Evolutionary conservation across 2,888 invertebrate species (phyloP).

Genomic region (Amiota communis): DNA sequence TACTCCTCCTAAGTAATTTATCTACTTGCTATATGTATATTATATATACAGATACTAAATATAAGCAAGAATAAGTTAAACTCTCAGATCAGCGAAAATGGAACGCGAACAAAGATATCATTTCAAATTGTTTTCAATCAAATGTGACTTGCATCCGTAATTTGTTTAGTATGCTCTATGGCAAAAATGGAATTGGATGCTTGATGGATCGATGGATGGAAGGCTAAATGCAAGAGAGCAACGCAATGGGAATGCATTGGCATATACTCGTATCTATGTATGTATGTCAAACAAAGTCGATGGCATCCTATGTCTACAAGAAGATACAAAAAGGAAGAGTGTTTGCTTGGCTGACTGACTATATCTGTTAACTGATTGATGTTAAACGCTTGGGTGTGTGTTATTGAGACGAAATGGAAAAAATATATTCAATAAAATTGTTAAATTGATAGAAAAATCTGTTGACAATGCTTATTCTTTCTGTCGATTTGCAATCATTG

Average conservation of each 20-base stretch:
- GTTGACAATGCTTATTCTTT: no score
- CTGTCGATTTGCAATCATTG: no score
- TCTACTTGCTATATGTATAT: background rate
- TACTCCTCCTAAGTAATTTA: background rate
- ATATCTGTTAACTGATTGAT: constrained; percentile 12
- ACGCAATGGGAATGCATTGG: background rate
- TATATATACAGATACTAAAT: background rate
- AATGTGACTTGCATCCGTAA: constrained; percentile 65
- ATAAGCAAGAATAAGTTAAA: constrained; percentile 16
- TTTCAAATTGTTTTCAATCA: constrained; percentile 65
- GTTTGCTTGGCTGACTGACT: background rate
- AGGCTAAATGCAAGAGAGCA: background rate
- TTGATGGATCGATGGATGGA: background rate
- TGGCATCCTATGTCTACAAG: background rate
- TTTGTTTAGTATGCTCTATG: constrained; percentile 46
- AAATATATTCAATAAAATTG: no score
- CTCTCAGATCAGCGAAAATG: background rate
- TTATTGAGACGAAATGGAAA: background rate
- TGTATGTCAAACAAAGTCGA: background rate
- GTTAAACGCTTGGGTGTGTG: constrained; percentile 13
- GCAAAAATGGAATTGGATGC: background rate
- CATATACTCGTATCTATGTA: background rate
- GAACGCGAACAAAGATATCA: constrained; percentile 50
- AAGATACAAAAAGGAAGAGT: background rate
- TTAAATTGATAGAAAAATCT: no score